These are phyloP conservation scores for Acromyrmex heyeri DNA, from an alignment of 1,140 invertebrate species.

Conservation along the genomic window DNA sequence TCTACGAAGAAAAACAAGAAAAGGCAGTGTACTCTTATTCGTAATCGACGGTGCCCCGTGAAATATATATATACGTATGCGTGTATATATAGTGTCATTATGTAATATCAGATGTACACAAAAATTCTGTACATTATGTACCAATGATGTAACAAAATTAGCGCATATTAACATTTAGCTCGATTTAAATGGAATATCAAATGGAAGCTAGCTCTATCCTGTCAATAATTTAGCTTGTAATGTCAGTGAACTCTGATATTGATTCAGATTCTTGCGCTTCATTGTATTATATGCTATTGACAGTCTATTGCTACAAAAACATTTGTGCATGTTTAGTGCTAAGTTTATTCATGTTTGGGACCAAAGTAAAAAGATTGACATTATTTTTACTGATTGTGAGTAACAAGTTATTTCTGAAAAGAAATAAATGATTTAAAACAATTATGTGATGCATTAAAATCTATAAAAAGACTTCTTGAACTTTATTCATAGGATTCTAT, in stretches of 20 bases:
- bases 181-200: slow-evolving; percentile 55
- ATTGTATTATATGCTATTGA: slow-evolving; percentile 51
- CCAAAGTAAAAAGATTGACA: slow-evolving; percentile 39
- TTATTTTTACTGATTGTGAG: slow-evolving; percentile 32
- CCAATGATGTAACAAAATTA: slow-evolving; percentile 55
- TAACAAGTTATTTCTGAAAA: slow-evolving; percentile 34
- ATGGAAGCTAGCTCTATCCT: slow-evolving; percentile 59
- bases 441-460: slow-evolving; percentile 23
- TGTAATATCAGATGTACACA: slow-evolving; percentile 39
- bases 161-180: slow-evolving; percentile 30
- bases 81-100: slow-evolving; percentile 37
- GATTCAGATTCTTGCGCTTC: slow-evolving; percentile 47
- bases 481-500: slow-evolving; percentile 5
- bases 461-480: slow-evolving; percentile 7
- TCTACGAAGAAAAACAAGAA: slow-evolving; percentile 24
- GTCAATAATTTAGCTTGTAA: slow-evolving; percentile 66
- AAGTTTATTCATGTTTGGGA: slow-evolving; percentile 55
- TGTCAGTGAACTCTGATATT: slow-evolving; percentile 68
- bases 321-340: slow-evolving; percentile 39
- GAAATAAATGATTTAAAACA: slow-evolving; percentile 8
- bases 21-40: slow-evolving; percentile 64
- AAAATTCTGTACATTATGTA: slow-evolving; percentile 55
- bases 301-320: slow-evolving; percentile 39
- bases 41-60: slow-evolving; percentile 57
- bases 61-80: slow-evolving; percentile 50